phyloP scores from a whole-genome alignment of 1,140 invertebrate species.

The Camponotus vicinus region DNA sequence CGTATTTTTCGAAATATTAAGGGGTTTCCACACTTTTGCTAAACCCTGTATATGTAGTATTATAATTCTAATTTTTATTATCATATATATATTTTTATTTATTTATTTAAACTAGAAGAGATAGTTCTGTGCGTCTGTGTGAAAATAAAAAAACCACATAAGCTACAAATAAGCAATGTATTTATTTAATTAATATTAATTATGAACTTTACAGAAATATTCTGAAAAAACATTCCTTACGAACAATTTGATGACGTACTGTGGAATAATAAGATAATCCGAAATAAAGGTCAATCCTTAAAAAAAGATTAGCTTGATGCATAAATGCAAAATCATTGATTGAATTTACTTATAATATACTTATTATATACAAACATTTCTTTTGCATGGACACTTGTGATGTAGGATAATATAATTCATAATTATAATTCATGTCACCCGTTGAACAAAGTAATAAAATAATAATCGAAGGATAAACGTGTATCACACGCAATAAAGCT shows the following conservation, averaged over 20 bases:
- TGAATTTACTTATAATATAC: constrained; percentile 11
- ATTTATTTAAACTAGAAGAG: background rate
- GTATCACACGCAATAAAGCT: background rate
- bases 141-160: background rate
- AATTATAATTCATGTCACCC: background rate
- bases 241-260: too few relatives aligned
- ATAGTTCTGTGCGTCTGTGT: background rate
- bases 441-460: background rate
- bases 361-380: background rate
- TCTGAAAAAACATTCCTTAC: background rate
- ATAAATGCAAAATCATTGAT: background rate
- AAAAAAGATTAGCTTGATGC: background rate
- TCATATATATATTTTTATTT: background rate
- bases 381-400: background rate
- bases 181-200: constrained; percentile 19
- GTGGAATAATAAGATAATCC: background rate
- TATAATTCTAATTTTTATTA: background rate
- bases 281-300: background rate
- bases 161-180: background rate
- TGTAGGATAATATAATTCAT: background rate
- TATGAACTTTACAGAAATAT: background rate
- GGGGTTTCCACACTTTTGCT: too few relatives aligned
- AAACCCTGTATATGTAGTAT: constrained; percentile 4
- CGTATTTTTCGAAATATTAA: too few relatives aligned
- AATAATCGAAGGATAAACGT: constrained; percentile 2